Base-by-base conservation (phyloP, 1,140 invertebrate genomes). In the Helicorthomorpha holstii region DNA sequence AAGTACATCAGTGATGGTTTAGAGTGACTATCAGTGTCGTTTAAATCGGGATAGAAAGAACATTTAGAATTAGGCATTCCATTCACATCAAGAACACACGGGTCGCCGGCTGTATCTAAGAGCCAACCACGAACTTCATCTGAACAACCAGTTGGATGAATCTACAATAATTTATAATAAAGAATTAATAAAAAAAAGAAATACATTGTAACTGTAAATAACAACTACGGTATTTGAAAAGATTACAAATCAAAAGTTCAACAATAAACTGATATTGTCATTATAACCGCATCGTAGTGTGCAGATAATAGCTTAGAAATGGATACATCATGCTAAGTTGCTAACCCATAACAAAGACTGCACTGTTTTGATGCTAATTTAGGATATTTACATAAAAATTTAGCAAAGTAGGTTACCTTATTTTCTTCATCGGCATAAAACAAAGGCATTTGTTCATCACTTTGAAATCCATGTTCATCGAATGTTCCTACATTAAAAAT, bases 381-480 rank as follows among this genome's bases (percentile, higher is more conserved):
- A 41, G 12, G 19, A 41, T 41, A 41, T 12, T 41, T 41, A 41
- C 38, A 41, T 12, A 19, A 41, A 12, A 19, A 12, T 41, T 41
- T 41, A 41, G 12, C 38, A 41, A 41, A 41, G 38, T 41, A 41
- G 38, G 19, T 12, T 51, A 59, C 57, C 45, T 51, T 58, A n/a
- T 51, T 53, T 29, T 4, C 3, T 3, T 53, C 46, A 42, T 59
- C 58, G 3, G 42, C 21, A 50, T 63, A 65, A 59, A 64, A 62
- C 34, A 56, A 50, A 1, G 60, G 65, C 48, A 60, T 67, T 19
- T 57, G 44, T 2, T 54, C 58, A 48, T 64, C 61, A 2, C 55
- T 58, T 7, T 58, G 60, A 47, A 60, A 60, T 23, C 65, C 63
- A 51, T 66, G 67, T 57, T 73, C 70, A 49, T 71, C 66, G 56